phyloP scores from a whole-genome alignment of 2,888 invertebrate species.

The Nomada fucata region DNA sequence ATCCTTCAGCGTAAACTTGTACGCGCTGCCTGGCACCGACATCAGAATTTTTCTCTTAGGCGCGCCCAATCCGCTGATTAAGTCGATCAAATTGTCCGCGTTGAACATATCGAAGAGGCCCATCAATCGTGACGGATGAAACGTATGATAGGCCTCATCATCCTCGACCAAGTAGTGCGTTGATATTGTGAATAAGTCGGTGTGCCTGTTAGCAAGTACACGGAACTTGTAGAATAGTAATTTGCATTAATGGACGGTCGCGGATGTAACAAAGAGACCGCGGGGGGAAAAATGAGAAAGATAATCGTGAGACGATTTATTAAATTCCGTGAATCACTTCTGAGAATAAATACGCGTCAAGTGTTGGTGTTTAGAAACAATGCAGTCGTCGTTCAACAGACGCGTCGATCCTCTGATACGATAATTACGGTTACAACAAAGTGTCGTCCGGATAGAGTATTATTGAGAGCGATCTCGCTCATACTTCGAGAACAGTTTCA shows the following conservation, averaged over 20 bases:
- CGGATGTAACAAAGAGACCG: neutral
- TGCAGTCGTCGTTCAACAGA: neutral
- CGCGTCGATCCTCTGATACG: neutral
- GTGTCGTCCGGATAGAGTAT: neutral
- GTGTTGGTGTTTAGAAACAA: neutral
- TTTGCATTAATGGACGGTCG: neutral
- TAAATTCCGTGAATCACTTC: conserved; percentile 24
- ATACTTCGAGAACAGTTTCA: conserved; percentile 24
- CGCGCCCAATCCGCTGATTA: conserved; percentile 89
- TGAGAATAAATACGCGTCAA: neutral
- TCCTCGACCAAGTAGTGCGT: conserved; percentile 89
- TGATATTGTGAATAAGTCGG: conserved; percentile 88
- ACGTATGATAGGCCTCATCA: conserved; percentile 87
- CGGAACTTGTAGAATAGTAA: neutral
- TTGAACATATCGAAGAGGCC: conserved; percentile 92
- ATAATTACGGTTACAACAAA: neutral
- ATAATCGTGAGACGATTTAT: neutral
- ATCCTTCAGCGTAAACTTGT: conserved; percentile 88
- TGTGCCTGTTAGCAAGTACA: conserved; percentile 83
- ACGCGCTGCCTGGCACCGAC: conserved; percentile 89
- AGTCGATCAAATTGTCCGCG: conserved; percentile 91
- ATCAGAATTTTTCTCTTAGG: conserved; percentile 89
- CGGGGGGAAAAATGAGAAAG: neutral
- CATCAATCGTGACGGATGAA: conserved; percentile 90
- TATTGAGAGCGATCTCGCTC: conserved; percentile 29